Conservation (phyloP, 2,113 vertebrate species). For the Leucoraja erinaceus region DNA sequence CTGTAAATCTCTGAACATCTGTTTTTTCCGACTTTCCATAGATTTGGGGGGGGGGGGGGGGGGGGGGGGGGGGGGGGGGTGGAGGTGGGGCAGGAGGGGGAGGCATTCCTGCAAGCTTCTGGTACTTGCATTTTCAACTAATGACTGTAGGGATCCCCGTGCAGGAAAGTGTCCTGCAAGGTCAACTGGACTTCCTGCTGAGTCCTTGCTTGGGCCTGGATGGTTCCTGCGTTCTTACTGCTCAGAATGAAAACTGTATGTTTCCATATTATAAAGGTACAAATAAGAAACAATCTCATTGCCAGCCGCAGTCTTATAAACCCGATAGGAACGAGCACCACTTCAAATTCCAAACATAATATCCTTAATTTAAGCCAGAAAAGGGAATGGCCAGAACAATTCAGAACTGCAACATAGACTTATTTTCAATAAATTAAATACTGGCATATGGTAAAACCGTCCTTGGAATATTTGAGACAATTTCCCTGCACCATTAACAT, state of each 20-base stretch:
- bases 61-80: not conserved
- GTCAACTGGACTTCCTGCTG: constrained; percentile 37
- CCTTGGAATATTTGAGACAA: not conserved
- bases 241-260: not conserved
- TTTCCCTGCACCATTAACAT: too few relatives aligned
- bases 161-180: constrained; percentile 21
- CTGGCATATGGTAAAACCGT: not conserved
- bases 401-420: not conserved
- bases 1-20: constrained; percentile 36
- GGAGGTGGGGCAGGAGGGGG: not conserved
- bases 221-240: not conserved
- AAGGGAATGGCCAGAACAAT: not conserved
- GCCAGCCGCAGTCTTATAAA: not conserved
- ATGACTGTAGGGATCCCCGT: constrained; percentile 17
- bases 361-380: not conserved
- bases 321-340: not conserved
- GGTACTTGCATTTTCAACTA: constrained; percentile 37
- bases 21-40: constrained; percentile 28
- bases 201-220: constrained; percentile 8
- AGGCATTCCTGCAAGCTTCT: constrained; percentile 21
- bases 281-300: not conserved
- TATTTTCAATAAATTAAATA: not conserved
- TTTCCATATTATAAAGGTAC: not conserved
- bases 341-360: not conserved
- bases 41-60: not conserved